Conservation (phyloP, 2,797 vertebrate species). For the Saxicola maurus region DNA sequence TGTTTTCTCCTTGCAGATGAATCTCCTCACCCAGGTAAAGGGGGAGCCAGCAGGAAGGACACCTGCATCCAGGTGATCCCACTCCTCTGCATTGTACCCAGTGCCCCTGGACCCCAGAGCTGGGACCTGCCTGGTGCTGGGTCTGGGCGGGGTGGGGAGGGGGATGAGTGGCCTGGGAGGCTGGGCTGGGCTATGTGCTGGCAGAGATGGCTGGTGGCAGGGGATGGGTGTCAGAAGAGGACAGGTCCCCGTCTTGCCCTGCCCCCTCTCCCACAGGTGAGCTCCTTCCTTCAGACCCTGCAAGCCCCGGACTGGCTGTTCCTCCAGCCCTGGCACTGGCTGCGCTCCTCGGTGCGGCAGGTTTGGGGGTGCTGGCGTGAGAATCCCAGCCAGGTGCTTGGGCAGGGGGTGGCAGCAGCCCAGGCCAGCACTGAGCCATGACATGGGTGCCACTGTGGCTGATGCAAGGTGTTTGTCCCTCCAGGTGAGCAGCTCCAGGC, state of each 20-base stretch:
- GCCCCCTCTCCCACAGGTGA: not conserved
- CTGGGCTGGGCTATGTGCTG: not conserved
- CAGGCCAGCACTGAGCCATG: not conserved
- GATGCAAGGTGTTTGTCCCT: not conserved
- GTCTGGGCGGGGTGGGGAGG: fast-evolving
- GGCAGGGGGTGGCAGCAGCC: not conserved
- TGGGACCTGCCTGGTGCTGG: not conserved
- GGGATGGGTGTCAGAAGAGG: not conserved
- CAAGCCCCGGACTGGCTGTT: fast-evolving
- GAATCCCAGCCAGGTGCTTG: not conserved
- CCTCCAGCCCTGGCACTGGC: not conserved
- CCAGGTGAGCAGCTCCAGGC: conserved; percentile 19
- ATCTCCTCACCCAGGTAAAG: not conserved
- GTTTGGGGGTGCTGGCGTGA: not conserved
- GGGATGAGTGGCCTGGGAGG: not conserved
- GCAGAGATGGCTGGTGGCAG: not conserved
- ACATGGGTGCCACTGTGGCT: not conserved
- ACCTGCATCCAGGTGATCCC: not conserved
- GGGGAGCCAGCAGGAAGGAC: not conserved
- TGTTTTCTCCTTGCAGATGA: conserved; percentile 29
- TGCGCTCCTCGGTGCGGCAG: conserved; percentile 4
- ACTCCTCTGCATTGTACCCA: not conserved
- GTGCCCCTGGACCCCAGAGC: fast-evolving
- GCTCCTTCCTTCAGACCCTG: not conserved
- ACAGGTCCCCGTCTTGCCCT: fast-evolving